Evolutionary conservation across 2,888 invertebrate genomes (phyloP).

Genomic region (Rambutsinella grinnellia): DNA sequence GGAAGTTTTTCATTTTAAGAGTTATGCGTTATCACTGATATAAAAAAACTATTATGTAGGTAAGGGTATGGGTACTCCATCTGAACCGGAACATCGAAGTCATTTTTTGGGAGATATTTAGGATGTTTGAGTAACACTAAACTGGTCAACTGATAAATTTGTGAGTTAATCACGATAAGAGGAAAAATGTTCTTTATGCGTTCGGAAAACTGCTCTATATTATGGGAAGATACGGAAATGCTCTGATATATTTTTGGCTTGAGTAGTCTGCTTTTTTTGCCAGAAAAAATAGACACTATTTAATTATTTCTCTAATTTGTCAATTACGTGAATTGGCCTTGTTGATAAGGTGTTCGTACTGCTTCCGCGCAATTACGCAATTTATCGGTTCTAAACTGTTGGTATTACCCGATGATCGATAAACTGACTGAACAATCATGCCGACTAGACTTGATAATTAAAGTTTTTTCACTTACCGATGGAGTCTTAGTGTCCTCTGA

Average conservation of each 20-base stretch:
- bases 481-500: constrained; percentile 50
- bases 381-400: no score
- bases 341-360: no score
- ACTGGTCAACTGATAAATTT: constrained; percentile 26
- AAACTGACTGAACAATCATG: constrained; percentile 19
- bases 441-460: neutral
- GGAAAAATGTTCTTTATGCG: no score
- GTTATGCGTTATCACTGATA: no score
- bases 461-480: constrained; percentile 57
- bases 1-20: neutral
- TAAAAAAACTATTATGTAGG: no score
- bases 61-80: no score
- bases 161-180: neutral
- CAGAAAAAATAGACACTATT: no score
- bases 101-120: neutral
- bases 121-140: constrained; percentile 4
- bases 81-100: neutral
- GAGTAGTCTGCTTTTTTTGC: neutral
- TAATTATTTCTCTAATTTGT: no score
- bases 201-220: no score
- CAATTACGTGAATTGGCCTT: neutral
- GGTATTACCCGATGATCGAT: neutral
- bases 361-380: no score
- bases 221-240: constrained; percentile 5
- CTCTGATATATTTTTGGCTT: no score